A percentile compares a stretch with the other conserved stretches of the same genome.
Conservation (phyloP, 2,888 invertebrate genomes). For the Dendrolimus pini region DNA sequence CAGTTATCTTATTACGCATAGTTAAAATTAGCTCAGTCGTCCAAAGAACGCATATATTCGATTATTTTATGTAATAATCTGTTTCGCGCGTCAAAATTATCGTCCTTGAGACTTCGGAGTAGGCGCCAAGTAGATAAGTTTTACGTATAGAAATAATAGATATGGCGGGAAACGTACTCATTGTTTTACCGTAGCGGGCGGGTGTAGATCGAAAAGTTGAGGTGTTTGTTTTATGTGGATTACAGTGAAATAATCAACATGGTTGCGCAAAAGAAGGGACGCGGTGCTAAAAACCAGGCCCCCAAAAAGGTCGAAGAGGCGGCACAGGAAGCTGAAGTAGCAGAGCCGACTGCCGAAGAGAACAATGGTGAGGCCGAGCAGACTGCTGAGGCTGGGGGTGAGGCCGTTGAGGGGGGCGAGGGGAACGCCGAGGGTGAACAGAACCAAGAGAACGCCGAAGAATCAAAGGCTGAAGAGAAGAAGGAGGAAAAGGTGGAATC, state of each 20-base stretch:
- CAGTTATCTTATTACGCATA: slow-evolving; percentile 33
- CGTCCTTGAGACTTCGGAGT: slow-evolving; percentile 55
- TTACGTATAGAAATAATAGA: slow-evolving; percentile 30
- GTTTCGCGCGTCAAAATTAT: slow-evolving; percentile 38
- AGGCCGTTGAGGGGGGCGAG: slow-evolving; percentile 19
- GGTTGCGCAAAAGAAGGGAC: slow-evolving; percentile 68
- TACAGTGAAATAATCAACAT: slow-evolving; percentile 39
- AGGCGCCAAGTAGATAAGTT: slow-evolving; percentile 48
- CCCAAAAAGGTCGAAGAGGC: slow-evolving; percentile 51
- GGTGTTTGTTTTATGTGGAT: slow-evolving; percentile 19
- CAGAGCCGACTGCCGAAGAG: slow-evolving; percentile 39
- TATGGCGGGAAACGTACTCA: slow-evolving; percentile 48
- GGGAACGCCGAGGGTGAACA: slow-evolving; percentile 26
- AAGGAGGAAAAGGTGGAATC: slow-evolving; percentile 66
- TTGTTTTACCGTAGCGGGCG: slow-evolving; percentile 13
- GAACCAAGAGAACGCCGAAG: slow-evolving; percentile 34
- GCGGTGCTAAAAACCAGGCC: slow-evolving; percentile 59
- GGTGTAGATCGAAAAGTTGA: slow-evolving; percentile 7
- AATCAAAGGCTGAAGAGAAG: slow-evolving; percentile 42
- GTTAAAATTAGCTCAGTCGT: slow-evolving; percentile 21
- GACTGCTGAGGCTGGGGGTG: slow-evolving; percentile 27
- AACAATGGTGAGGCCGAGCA: slow-evolving; percentile 54
- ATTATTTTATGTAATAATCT: slow-evolving; percentile 20
- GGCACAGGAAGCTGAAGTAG: slow-evolving; percentile 32
- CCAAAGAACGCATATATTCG: slow-evolving; percentile 15